Evolutionary conservation across 1,140 invertebrate genomes (phyloP).

Genomic region (Whitmania pigra): DNA sequence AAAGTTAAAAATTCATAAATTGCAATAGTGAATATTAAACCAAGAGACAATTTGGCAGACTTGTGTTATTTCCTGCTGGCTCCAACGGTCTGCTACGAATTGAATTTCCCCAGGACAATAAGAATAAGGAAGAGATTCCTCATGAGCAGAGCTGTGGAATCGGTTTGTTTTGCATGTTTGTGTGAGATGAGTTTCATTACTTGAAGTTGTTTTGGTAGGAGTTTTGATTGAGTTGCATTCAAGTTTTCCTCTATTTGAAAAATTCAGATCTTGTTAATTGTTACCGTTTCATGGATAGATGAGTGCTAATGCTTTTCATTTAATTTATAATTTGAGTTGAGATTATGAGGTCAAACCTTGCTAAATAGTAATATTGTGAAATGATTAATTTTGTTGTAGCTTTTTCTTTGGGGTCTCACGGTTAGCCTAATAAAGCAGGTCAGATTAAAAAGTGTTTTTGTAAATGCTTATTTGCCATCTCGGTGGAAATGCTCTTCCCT

Average conservation of each 20-base stretch:
- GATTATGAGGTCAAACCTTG: no score
- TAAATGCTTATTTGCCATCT: conserved; percentile 1
- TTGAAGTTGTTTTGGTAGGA: no score
- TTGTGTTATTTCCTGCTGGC: conserved; percentile 83
- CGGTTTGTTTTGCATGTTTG: conserved; percentile 33
- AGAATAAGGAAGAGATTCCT: conserved; percentile 63
- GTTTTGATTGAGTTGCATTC: no score
- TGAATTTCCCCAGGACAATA: conserved; percentile 83
- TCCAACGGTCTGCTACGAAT: conserved; percentile 93
- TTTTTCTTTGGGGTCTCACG: conserved; percentile 64
- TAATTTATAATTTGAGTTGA: no score
- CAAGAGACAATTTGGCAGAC: conserved; percentile 46
- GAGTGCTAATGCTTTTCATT: no score
- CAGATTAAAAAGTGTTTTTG: conserved; percentile 13
- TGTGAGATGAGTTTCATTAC: no score
- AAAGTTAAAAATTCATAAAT: no score
- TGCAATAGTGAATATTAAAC: no score
- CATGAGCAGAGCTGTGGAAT: conserved; percentile 45
- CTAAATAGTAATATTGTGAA: no score
- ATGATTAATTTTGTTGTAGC: conserved; percentile 41
- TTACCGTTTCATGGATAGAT: no score
- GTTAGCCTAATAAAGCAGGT: conserved; percentile 74
- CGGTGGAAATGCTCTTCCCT: not conserved
- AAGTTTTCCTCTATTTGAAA: no score
- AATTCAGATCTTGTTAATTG: no score